Evolutionary conservation across 2,888 invertebrate genomes (phyloP).

Genomic region (Troglohyphantes excavatus): DNA sequence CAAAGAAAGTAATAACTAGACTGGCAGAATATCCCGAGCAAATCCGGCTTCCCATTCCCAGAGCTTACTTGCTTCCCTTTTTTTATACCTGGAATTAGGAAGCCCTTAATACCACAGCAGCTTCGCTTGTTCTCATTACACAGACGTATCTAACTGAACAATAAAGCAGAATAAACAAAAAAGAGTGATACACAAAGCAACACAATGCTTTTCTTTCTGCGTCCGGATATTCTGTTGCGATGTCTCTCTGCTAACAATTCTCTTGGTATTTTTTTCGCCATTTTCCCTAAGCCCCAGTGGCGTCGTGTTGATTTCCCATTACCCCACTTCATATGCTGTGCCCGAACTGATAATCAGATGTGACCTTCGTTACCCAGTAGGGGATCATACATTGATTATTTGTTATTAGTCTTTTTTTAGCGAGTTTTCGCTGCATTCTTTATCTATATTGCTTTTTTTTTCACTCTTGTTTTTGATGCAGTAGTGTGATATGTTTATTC

Average conservation of each 20-base stretch:
- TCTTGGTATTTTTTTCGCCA: slow-evolving; percentile 8
- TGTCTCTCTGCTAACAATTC: not conserved
- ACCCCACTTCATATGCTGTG: slow-evolving; percentile 70
- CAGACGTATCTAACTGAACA: slow-evolving; percentile 39
- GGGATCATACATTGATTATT: slow-evolving; percentile 67
- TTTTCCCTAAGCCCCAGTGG: slow-evolving; percentile 15
- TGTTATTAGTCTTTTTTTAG: not conserved
- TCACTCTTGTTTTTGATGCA: not conserved
- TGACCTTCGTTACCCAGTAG: slow-evolving; percentile 61
- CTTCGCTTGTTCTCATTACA: slow-evolving; percentile 67
- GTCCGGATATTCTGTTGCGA: slow-evolving; percentile 44
- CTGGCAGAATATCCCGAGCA: slow-evolving; percentile 25
- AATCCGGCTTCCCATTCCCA: slow-evolving; percentile 51
- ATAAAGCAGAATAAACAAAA: slow-evolving; percentile 39
- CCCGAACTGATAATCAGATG: slow-evolving; percentile 64
- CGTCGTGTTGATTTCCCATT: slow-evolving; percentile 69
- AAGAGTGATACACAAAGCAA: slow-evolving; percentile 41
- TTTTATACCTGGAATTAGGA: slow-evolving; percentile 64
- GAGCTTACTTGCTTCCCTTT: slow-evolving; percentile 27
- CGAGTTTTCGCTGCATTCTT: slow-evolving; percentile 14
- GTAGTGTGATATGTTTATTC: too few species aligned
- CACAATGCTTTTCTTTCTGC: slow-evolving; percentile 48
- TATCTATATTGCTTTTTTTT: not conserved
- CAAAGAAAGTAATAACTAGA: slow-evolving; percentile 29
- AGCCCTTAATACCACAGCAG: slow-evolving; percentile 40